A percentile compares a stretch with the other conserved stretches of the same genome.
Evolutionary conservation across 2,113 vertebrate genomes (phyloP).

Genomic region (Meles meles): DNA sequence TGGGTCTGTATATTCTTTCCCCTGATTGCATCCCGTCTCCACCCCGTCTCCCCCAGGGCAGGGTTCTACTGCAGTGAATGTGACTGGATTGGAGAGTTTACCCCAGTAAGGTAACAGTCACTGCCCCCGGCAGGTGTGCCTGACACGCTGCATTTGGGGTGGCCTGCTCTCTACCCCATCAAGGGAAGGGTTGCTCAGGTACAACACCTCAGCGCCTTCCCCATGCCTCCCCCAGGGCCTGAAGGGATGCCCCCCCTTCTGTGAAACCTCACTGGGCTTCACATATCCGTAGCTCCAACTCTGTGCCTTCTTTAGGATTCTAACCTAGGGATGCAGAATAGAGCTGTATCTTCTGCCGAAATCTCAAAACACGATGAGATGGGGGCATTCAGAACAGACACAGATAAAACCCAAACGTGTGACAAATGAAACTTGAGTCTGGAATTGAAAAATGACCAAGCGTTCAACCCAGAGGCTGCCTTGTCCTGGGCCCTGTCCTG

Average conservation of each 20-base stretch:
- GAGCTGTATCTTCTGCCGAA: not conserved
- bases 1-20: not conserved
- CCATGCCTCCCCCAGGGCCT: not conserved
- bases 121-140: fast-evolving
- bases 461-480: not conserved
- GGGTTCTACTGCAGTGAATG: not conserved
- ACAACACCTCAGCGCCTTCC: too few relatives aligned
- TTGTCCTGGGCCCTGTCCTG: not conserved
- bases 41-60: fast-evolving
- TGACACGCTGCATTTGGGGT: not conserved
- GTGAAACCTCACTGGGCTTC: not conserved
- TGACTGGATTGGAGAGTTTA: fast-evolving
- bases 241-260: too few relatives aligned
- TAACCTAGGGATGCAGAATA: not conserved
- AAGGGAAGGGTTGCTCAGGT: not conserved
- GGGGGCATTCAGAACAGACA: not conserved
- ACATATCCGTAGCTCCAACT: not conserved
- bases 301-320: not conserved
- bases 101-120: not conserved
- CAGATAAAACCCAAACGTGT: not conserved
- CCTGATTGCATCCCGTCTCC: not conserved
- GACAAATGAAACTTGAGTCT: not conserved
- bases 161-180: not conserved
- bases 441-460: not conserved
- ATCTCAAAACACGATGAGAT: not conserved